Percentiles rank a stretch among this genome's conserved stretches.
These are phyloP conservation scores for Dendroctonus ponderosae DNA, from an alignment of 1,140 invertebrate genomes.

Conservation along the genomic window DNA sequence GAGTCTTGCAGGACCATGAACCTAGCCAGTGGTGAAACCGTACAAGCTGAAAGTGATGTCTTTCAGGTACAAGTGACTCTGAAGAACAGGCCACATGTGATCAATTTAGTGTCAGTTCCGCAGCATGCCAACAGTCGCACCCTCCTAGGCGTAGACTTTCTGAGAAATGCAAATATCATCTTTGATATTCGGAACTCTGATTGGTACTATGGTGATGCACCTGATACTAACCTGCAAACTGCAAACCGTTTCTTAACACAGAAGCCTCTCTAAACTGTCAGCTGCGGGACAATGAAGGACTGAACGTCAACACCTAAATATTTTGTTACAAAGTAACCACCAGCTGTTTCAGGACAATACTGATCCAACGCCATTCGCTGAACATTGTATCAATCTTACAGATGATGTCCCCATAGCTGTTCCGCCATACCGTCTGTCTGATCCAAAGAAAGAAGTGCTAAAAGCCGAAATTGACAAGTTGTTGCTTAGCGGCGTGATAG, in stretches of 20 bases:
- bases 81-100: too few relatives aligned
- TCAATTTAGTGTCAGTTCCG: too few relatives aligned
- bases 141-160: slow-evolving; percentile 7
- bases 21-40: too few relatives aligned
- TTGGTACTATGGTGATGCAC: background rate
- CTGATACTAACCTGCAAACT: background rate
- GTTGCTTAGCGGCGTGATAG: slow-evolving; percentile 15
- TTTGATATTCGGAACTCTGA: background rate
- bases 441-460: slow-evolving; percentile 10
- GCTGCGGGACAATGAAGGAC: background rate
- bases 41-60: too few relatives aligned
- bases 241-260: background rate
- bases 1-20: too few relatives aligned
- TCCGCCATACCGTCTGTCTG: slow-evolving; percentile 20
- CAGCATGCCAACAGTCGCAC: too few relatives aligned
- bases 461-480: slow-evolving; percentile 21
- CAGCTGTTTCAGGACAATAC: slow-evolving; percentile 2
- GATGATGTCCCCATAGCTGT: slow-evolving; percentile 42
- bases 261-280: background rate
- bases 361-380: slow-evolving; percentile 33
- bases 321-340: background rate
- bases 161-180: slow-evolving; percentile 7
- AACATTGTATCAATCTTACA: slow-evolving; percentile 40
- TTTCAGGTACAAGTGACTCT: too few relatives aligned
- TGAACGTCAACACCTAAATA: background rate